Base-by-base conservation (phyloP, 2,113 vertebrate species). In the Sciurus niger region DNA sequence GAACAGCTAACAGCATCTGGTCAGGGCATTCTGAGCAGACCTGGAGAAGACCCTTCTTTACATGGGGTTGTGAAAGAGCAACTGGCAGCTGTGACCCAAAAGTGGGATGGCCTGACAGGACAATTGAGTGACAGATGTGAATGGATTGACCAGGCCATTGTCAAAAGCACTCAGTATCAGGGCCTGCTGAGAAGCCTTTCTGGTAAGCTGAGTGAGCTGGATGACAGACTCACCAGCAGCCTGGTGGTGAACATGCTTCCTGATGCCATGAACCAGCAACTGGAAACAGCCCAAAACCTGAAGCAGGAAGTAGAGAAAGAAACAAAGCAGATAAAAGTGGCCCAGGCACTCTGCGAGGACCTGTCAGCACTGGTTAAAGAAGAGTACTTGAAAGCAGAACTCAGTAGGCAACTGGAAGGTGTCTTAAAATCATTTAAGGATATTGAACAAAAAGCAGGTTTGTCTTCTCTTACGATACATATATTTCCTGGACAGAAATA, bases 391-490 rank as follows among this genome's bases (percentile, higher is more conserved):
- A 99, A 99, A 98, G 99, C 99, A 84, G 99, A 99, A 97, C 98
- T 99, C 28, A 98, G 94, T 8, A 98, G 99, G 94, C 99, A 99
- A 93, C 98, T 99, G 96, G 99, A 99, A 34, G 98, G 98, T 82
- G 97, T 99, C 98, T 97, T 99, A 97, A 99, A 99, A 95, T 99
- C 99, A 0, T 99, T 99, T 97, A 99, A 98, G 97, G 99, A 99
- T 84, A 98, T 99, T 90, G 99, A 99, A 93, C 99, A 99, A 96
- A 99, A 99, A 99, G 98, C 99, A 99, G 99, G 99, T 99, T 97
- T 94, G 99, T 98, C n/a, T 90, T 84, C 82, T 93, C 72, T 58
- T 40, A 51, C 20, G 7, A 46, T 63, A 20, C 22, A 6, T 6
- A 0, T 25, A n/a, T 92, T 83, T 76, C 37, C 92, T 63, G 32